These are phyloP conservation scores for Pseudomyrmex gracilis DNA, from an alignment of 1,140 invertebrate genomes.

Conservation along the genomic window DNA sequence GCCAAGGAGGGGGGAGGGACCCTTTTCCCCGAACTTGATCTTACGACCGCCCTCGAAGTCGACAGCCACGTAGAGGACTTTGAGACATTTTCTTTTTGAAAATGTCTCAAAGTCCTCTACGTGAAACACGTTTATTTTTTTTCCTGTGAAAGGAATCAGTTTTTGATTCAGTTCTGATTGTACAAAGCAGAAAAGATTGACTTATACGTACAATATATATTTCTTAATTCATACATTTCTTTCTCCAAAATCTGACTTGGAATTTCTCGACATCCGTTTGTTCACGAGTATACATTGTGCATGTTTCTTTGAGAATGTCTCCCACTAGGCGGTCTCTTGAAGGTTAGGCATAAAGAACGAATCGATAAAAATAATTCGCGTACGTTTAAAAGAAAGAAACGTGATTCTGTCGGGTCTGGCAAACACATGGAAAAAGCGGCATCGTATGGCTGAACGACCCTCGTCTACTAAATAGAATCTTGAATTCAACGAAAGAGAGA, in stretches of 20 bases:
- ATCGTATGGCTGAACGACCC: neutral
- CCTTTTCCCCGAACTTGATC: conserved; percentile 76
- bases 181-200: too few relatives aligned
- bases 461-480: conserved; percentile 32
- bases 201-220: too few relatives aligned
- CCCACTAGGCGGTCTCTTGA: conserved; percentile 47
- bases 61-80: conserved; percentile 6
- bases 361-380: conserved; percentile 75
- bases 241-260: neutral
- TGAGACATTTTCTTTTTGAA: too few relatives aligned
- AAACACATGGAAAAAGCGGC: conserved; percentile 63
- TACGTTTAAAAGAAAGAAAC: neutral
- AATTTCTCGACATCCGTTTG: too few relatives aligned
- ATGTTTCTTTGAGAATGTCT: conserved; percentile 49
- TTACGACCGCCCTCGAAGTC: conserved; percentile 70
- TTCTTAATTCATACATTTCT: too few relatives aligned
- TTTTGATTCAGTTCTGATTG: neutral
- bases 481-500: neutral
- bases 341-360: conserved; percentile 57
- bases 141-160: neutral
- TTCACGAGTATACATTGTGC: neutral
- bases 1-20: conserved; percentile 65
- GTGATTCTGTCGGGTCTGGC: conserved; percentile 68
- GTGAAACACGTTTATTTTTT: conserved; percentile 3
- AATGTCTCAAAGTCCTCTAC: too few relatives aligned